Conservation (phyloP, 1,140 invertebrate genomes). For the Temnothorax longispinosus region DNA sequence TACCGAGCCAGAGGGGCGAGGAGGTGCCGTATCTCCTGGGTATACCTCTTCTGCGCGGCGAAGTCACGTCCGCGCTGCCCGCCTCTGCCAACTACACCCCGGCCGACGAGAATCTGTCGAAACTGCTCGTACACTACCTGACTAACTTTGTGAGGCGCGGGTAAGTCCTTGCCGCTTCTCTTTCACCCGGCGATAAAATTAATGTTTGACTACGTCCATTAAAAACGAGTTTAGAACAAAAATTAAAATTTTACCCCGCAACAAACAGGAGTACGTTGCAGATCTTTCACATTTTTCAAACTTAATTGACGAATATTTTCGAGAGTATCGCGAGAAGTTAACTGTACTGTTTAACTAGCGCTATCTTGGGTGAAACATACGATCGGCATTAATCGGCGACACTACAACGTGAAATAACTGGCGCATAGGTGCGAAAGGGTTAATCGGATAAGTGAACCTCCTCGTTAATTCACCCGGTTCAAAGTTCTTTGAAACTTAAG, state of each 20-base stretch:
- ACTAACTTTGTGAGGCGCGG: slow-evolving; percentile 93
- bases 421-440: slow-evolving; percentile 22
- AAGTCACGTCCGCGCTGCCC: slow-evolving; percentile 81
- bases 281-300: background rate
- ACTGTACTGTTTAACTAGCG: background rate
- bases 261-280: background rate
- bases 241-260: background rate
- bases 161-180: slow-evolving; percentile 86
- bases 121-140: slow-evolving; percentile 92
- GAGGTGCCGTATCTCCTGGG: slow-evolving; percentile 98
- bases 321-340: background rate
- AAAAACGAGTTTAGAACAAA: background rate
- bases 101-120: slow-evolving; percentile 90
- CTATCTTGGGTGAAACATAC: background rate
- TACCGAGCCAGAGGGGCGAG: slow-evolving; percentile 95
- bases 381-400: background rate
- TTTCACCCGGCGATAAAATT: background rate
- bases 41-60: slow-evolving; percentile 91
- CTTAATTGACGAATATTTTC: background rate
- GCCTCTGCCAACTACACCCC: slow-evolving; percentile 90
- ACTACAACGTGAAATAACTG: slow-evolving; percentile 4
- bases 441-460: slow-evolving; percentile 58
- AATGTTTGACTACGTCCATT: background rate
- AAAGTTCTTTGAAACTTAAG: slow-evolving; percentile 63
- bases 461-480: slow-evolving; percentile 57